These are phyloP conservation scores for Zelleria hepariella DNA, from an alignment of 2,888 invertebrate species.

Conservation along the genomic window DNA sequence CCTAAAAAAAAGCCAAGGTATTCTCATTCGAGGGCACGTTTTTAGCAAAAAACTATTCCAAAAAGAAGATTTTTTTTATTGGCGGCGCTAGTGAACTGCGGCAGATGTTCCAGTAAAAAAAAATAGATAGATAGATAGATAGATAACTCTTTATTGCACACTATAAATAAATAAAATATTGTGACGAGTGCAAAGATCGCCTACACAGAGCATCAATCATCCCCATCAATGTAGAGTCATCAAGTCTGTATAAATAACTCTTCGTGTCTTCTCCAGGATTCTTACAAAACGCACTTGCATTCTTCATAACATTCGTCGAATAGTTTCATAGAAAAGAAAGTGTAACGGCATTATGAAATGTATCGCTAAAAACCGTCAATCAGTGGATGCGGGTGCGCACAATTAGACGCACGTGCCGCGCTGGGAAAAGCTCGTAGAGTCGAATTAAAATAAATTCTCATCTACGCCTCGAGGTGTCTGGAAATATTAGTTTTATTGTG, in stretches of 20 bases:
- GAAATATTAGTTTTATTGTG: not conserved
- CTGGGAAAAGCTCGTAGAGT: slow-evolving; percentile 44
- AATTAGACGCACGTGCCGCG: slow-evolving; percentile 62
- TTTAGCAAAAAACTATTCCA: too few species aligned
- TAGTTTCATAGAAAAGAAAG: slow-evolving; percentile 26
- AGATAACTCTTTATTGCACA: too few species aligned
- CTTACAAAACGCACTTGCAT: too few species aligned
- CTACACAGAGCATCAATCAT: not conserved
- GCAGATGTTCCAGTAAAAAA: not conserved
- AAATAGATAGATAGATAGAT: too few species aligned
- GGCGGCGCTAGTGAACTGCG: too few species aligned
- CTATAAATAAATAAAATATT: not conserved
- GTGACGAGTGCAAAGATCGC: not conserved
- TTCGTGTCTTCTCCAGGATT: not conserved
- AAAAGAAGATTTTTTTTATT: too few species aligned
- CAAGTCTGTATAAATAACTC: not conserved
- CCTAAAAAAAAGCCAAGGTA: too few species aligned
- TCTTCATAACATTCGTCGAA: too few species aligned
- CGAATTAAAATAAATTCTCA: slow-evolving; percentile 55
- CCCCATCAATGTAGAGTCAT: not conserved
- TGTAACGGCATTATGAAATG: slow-evolving; percentile 45
- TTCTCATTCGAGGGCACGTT: too few species aligned
- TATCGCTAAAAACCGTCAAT: slow-evolving; percentile 47
- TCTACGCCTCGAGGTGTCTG: slow-evolving; percentile 12
- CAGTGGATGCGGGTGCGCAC: slow-evolving; percentile 59